Conservation (phyloP, 2,888 invertebrate genomes). For the Agrochola circellaris region DNA sequence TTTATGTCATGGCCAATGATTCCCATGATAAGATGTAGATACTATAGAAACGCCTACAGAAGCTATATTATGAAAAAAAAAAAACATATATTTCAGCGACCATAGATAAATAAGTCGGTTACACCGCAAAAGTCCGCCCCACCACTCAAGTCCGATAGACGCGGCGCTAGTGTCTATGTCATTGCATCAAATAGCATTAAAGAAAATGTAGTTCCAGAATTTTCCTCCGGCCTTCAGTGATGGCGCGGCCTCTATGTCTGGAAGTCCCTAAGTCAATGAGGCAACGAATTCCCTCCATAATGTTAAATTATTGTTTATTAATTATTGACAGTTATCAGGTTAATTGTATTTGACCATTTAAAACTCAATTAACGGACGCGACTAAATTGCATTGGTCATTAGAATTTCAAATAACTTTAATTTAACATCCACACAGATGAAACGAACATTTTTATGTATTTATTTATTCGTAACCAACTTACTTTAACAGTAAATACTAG, state of each 20-base stretch:
- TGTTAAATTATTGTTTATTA: background rate
- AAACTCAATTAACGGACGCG: background rate
- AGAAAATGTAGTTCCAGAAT: no score
- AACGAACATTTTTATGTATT: background rate
- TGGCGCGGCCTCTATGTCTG: no score
- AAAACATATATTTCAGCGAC: no score
- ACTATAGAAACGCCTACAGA: background rate
- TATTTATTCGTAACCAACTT: no score
- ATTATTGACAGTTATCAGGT: background rate
- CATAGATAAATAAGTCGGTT: no score
- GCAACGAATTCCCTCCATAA: background rate
- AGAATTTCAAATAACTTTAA: background rate
- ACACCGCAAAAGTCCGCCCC: background rate
- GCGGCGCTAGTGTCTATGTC: no score
- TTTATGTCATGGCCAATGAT: background rate
- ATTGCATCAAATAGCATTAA: no score
- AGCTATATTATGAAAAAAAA: background rate
- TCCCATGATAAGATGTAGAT: background rate
- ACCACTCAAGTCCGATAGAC: no score
- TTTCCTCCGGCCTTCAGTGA: no score
- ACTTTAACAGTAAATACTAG: no score
- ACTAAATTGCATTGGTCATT: constrained; percentile 32
- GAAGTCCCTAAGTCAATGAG: background rate
- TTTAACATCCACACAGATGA: no score
- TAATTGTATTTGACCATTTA: background rate